Percentiles rank a stretch among this genome's conserved stretches.
Evolutionary conservation across 2,888 invertebrate species (phyloP).

Genomic region (Pharmacophagus antenor): DNA sequence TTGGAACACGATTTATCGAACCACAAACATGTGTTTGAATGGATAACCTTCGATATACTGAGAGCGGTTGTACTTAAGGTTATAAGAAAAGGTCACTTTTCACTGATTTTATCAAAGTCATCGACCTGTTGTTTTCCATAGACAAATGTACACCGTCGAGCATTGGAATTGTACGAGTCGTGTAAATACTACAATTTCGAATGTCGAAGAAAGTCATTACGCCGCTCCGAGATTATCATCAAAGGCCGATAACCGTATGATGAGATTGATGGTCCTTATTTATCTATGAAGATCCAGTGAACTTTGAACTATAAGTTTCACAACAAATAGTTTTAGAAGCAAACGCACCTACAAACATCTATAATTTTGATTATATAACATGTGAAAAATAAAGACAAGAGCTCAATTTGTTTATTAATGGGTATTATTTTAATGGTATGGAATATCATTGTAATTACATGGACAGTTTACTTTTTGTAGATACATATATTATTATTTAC

Average conservation of each 20-base stretch:
- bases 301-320: background rate
- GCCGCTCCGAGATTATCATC: conserved; percentile 8
- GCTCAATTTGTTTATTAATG: no score
- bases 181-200: conserved; percentile 18
- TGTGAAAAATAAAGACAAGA: no score
- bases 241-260: conserved; percentile 1
- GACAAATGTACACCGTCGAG: conserved; percentile 9
- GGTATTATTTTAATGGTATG: no score
- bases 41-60: conserved; percentile 17
- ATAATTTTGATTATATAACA: no score
- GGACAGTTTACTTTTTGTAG: no score
- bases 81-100: conserved; percentile 26
- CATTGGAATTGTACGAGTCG: conserved; percentile 9
- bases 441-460: no score
- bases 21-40: conserved; percentile 20
- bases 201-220: conserved; percentile 9
- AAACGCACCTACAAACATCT: background rate
- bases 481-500: background rate
- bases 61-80: conserved; percentile 20
- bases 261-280: background rate
- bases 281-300: background rate
- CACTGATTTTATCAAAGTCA: conserved; percentile 28
- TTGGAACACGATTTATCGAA: conserved; percentile 18
- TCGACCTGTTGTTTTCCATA: conserved; percentile 22
- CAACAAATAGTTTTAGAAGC: background rate